phyloP scores from a whole-genome alignment of 2,797 vertebrate genomes.

The Mastacembelus armatus region DNA sequence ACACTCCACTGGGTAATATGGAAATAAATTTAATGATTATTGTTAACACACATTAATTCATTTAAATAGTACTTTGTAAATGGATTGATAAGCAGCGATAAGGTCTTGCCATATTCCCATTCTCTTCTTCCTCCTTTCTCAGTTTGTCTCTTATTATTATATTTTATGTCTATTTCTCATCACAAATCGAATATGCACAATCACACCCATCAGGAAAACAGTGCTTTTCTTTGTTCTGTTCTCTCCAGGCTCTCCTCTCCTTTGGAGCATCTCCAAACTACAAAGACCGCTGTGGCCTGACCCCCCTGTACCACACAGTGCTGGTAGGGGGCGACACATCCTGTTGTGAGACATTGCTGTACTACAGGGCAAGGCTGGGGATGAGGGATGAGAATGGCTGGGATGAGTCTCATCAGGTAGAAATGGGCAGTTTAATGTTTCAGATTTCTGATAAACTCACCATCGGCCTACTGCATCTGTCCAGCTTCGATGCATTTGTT shows the following conservation, averaged over 20 bases:
- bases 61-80: too few relatives aligned
- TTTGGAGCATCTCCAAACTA: slow-evolving; percentile 91
- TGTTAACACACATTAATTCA: too few relatives aligned
- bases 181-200: background rate
- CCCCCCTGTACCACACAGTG: slow-evolving; percentile 92
- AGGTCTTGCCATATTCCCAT: too few relatives aligned
- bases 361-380: slow-evolving; percentile 88
- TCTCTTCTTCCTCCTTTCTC: background rate
- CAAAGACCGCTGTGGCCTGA: slow-evolving; percentile 91
- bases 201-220: background rate
- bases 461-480: background rate
- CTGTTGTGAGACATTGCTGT: slow-evolving; percentile 92
- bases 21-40: background rate
- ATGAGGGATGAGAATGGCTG: slow-evolving; percentile 91
- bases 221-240: slow-evolving; percentile 1
- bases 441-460: background rate
- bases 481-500: background rate
- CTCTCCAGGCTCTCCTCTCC: slow-evolving; percentile 79
- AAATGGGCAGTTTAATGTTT: slow-evolving; percentile 6
- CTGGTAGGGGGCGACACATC: slow-evolving; percentile 92
- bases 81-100: too few relatives aligned
- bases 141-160: too few relatives aligned
- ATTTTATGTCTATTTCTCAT: too few relatives aligned
- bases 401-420: slow-evolving; percentile 93
- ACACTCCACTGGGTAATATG: background rate